These are phyloP conservation scores for Conomelus anceps DNA, from an alignment of 2,888 invertebrate species.

Conservation along the genomic window DNA sequence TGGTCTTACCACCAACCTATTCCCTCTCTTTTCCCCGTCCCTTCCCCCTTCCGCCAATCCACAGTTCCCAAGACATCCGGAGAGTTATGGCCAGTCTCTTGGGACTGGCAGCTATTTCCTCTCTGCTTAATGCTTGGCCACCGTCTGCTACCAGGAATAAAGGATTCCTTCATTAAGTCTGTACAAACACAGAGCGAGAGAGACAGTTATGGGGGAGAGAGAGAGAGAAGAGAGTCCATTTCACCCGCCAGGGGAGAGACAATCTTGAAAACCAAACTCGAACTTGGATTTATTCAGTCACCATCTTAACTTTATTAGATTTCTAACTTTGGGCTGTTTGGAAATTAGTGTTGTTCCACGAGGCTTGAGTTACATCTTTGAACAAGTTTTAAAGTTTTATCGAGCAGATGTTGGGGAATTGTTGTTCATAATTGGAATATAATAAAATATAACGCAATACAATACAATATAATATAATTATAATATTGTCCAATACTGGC, in stretches of 20 bases:
- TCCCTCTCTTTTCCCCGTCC: neutral
- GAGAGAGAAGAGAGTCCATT: neutral
- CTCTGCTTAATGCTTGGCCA: neutral
- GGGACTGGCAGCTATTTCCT: neutral
- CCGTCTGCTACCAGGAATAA: neutral
- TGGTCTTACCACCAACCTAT: neutral
- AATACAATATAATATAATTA: too few relatives aligned
- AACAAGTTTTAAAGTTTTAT: neutral
- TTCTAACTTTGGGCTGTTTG: neutral
- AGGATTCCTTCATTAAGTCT: neutral
- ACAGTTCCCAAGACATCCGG: neutral
- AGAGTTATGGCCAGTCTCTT: neutral
- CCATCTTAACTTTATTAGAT: neutral
- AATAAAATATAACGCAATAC: too few relatives aligned
- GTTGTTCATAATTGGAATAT: neutral
- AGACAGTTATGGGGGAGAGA: neutral
- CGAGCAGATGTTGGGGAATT: neutral
- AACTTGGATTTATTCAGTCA: neutral
- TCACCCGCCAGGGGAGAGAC: neutral
- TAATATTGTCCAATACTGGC: too few relatives aligned
- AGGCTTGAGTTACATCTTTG: neutral
- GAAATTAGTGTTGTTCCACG: neutral
- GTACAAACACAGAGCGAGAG: neutral
- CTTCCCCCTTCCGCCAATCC: neutral
- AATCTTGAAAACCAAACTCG: neutral